phyloP scores from a whole-genome alignment of 2,797 vertebrate species.

The Chaetophractus vellerosus region DNA sequence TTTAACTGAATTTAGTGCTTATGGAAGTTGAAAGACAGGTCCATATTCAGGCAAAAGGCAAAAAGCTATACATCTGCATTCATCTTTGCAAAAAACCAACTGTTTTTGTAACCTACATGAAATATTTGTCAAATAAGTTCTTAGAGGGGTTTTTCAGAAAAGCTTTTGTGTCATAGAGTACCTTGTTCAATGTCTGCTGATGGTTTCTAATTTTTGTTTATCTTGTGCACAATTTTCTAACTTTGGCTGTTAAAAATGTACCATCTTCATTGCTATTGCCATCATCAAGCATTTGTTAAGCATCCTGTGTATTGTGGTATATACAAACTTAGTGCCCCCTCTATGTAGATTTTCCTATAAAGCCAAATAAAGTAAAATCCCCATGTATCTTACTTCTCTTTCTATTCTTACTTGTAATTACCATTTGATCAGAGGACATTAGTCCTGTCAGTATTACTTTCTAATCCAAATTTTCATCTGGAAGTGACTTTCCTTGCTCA shows the following conservation, averaged over 20 bases:
- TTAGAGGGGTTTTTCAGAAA: slow-evolving; percentile 25
- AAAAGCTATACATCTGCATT: neutral
- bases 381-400: slow-evolving; percentile 56
- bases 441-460: slow-evolving; percentile 48
- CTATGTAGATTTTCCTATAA: neutral
- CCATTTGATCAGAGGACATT: neutral
- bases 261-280: neutral
- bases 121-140: slow-evolving; percentile 52
- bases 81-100: slow-evolving; percentile 53
- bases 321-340: neutral
- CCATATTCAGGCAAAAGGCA: slow-evolving; percentile 49
- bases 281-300: neutral
- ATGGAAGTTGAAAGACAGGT: slow-evolving; percentile 52
- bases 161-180: slow-evolving; percentile 23
- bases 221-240: slow-evolving; percentile 62
- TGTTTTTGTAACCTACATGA: slow-evolving; percentile 16
- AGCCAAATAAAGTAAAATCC: neutral
- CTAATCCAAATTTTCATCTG: slow-evolving; percentile 44
- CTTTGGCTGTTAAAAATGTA: slow-evolving; percentile 25
- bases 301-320: neutral
- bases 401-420: slow-evolving; percentile 47
- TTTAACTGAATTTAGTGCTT: slow-evolving; percentile 71
- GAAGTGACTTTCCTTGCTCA: slow-evolving; percentile 54
- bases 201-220: slow-evolving; percentile 60
- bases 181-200: neutral